A percentile compares a stretch with the other conserved stretches of the same genome.
Conservation (phyloP, 2,797 vertebrate species). For the Choloepus didactylus region DNA sequence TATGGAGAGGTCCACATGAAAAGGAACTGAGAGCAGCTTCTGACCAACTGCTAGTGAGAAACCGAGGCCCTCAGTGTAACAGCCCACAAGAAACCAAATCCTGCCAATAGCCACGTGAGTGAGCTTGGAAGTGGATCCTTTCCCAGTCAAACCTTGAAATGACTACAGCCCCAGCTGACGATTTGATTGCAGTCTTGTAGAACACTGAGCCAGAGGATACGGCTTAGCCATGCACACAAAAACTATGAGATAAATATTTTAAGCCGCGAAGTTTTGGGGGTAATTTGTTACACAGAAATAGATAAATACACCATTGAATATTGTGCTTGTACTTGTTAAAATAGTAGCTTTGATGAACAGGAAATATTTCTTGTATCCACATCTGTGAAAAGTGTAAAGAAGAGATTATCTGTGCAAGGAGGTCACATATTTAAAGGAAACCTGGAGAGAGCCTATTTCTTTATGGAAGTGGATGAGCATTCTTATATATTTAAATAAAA, state of each 20-base stretch:
- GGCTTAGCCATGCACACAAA: slow-evolving; percentile 30
- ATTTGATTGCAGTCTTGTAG: slow-evolving; percentile 40
- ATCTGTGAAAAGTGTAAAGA: slow-evolving; percentile 35
- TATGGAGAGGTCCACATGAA: slow-evolving; percentile 1
- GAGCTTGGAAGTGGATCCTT: slow-evolving; percentile 56
- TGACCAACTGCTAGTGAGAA: slow-evolving; percentile 41
- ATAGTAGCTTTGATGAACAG: slow-evolving; percentile 43
- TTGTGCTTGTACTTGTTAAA: slow-evolving; percentile 36
- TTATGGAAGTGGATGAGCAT: slow-evolving; percentile 27
- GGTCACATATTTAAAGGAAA: slow-evolving; percentile 5
- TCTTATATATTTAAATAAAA: slow-evolving; percentile 59
- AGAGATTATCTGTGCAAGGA: not conserved
- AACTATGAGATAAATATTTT: slow-evolving; percentile 60
- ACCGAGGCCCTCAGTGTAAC: slow-evolving; percentile 4
- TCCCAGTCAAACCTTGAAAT: slow-evolving; percentile 43
- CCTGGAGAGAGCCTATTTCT: not conserved
- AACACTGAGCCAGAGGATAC: slow-evolving; percentile 26
- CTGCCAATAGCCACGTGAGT: slow-evolving; percentile 40
- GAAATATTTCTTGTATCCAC: slow-evolving; percentile 42
- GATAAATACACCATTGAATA: slow-evolving; percentile 6
- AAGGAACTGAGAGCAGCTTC: slow-evolving; percentile 37
- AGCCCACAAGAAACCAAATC: slow-evolving; percentile 36
- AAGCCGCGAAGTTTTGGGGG: slow-evolving; percentile 50
- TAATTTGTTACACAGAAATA: slow-evolving; percentile 62
- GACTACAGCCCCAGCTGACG: slow-evolving; percentile 10